phyloP scores from a whole-genome alignment of 1,140 invertebrate genomes.

The Ostrea denselamellosa region DNA sequence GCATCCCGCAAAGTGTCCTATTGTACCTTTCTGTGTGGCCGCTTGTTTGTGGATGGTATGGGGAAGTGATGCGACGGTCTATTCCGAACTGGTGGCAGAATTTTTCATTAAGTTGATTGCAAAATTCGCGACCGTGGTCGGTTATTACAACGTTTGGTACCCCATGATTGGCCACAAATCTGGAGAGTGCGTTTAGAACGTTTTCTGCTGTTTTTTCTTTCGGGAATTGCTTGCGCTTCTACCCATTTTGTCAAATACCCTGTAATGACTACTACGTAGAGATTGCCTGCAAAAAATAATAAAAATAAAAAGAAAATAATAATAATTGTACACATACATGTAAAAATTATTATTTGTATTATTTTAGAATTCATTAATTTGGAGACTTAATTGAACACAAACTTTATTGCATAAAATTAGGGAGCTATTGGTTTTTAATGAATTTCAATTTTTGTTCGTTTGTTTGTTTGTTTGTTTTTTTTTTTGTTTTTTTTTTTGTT shows the following conservation, averaged over 20 bases:
- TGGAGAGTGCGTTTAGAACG: not conserved
- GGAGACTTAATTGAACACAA: no score
- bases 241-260: constrained; percentile 40
- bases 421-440: no score
- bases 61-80: constrained; percentile 52
- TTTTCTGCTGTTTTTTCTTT: constrained; percentile 38
- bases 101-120: constrained; percentile 49
- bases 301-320: no score
- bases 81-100: constrained; percentile 23
- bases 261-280: constrained; percentile 32
- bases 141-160: constrained; percentile 44
- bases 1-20: constrained; percentile 53
- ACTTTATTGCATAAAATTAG: no score
- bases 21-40: constrained; percentile 62
- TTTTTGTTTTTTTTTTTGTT: no score
- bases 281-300: constrained; percentile 29
- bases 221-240: not conserved
- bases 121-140: constrained; percentile 51
- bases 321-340: no score
- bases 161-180: constrained; percentile 42
- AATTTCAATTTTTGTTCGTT: no score
- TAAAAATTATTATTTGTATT: no score
- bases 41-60: no score
- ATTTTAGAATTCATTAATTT: no score
- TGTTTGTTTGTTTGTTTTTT: no score